Evolutionary conservation across 2,888 invertebrate genomes (phyloP), one percentile per base, ranked within the genome.

Genomic region (Exocentrus adspersus): DNA sequence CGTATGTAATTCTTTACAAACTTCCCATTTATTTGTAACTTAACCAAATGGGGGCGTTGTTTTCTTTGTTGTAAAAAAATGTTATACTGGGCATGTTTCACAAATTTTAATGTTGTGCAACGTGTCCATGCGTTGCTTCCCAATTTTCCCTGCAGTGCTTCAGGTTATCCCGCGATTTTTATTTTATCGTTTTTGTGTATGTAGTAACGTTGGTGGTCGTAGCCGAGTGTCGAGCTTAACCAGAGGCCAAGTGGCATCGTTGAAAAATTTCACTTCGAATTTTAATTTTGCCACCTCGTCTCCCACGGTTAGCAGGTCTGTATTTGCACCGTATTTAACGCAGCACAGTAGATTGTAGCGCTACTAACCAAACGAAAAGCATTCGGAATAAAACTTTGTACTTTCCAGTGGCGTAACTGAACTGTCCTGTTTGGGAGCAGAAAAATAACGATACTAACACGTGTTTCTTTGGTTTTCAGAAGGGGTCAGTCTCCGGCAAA

Each of bases 141-240:
- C n/a, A n/a, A n/a, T n/a, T n/a, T n/a, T n/a, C n/a, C n/a, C n/a
- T n/a, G n/a, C n/a, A n/a, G n/a, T n/a, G n/a, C n/a, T n/a, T 37
- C 41, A 52, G 24, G 24, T 54, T 28, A 32, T 46, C 57, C 30
- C 32, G 57, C 32, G n/a, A 20, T 51, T 53, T 67, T 62, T 66
- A 52, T 54, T 62, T 64, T 56, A 32, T 68, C 56, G 56, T 69
- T 73, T 74, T 72, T 58, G 71, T 75, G 71, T 79, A 71, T 75
- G 71, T 79, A 80, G 78, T 80, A 81, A 82, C 79, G 78, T 80
- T 79, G 84, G 83, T 75, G 82, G 81, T 82, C 84, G 85, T 79
- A 84, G 84, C 78, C 82, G 86, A 79, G 85, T 86, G 74, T 84
- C 86, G 76, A 86, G 85, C 76, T 82, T 86, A 78, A 86, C 86